Percentiles rank a stretch among this genome's conserved stretches.
These are phyloP conservation scores for Volucella bombylans DNA, from an alignment of 2,888 invertebrate genomes.

Conservation along the genomic window DNA sequence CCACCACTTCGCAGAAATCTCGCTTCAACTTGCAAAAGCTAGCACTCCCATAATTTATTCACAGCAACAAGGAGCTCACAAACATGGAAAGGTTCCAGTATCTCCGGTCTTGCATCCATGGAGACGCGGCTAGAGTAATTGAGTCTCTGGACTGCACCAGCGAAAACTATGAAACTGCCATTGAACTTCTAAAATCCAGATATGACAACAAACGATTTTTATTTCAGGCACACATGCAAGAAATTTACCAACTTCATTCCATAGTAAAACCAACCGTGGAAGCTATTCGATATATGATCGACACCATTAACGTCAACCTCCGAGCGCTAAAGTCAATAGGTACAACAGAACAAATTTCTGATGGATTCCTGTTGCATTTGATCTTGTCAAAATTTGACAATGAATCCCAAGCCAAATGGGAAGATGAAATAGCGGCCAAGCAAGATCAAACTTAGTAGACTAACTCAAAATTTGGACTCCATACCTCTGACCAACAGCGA, in stretches of 20 bases:
- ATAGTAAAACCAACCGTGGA: slow-evolving; percentile 16
- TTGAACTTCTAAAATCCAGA: slow-evolving; percentile 39
- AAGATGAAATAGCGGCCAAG: too few species aligned
- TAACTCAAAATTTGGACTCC: slow-evolving; percentile 16
- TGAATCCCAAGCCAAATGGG: too few species aligned
- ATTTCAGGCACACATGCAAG: slow-evolving; percentile 30
- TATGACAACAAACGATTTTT: slow-evolving; percentile 27
- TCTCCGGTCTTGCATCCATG: too few species aligned
- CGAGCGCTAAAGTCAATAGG: not conserved
- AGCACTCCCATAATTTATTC: too few species aligned
- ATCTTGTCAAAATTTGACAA: too few species aligned
- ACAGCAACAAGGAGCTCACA: too few species aligned
- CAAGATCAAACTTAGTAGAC: too few species aligned
- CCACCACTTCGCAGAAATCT: too few species aligned
- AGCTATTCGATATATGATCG: slow-evolving; percentile 32
- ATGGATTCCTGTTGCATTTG: too few species aligned
- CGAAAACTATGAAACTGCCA: slow-evolving; percentile 55
- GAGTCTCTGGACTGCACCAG: slow-evolving; percentile 52
- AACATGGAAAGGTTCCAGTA: too few species aligned
- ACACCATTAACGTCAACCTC: not conserved
- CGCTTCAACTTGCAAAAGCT: too few species aligned
- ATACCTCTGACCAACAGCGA: slow-evolving; percentile 3
- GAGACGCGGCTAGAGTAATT: not conserved
- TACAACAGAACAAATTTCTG: too few species aligned
- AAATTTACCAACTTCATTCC: slow-evolving; percentile 16